These are phyloP conservation scores for Diacarnus erythraeanus DNA, from an alignment of 37 sponge, comb jelly and placozoan genomes.

Conservation along the genomic window DNA sequence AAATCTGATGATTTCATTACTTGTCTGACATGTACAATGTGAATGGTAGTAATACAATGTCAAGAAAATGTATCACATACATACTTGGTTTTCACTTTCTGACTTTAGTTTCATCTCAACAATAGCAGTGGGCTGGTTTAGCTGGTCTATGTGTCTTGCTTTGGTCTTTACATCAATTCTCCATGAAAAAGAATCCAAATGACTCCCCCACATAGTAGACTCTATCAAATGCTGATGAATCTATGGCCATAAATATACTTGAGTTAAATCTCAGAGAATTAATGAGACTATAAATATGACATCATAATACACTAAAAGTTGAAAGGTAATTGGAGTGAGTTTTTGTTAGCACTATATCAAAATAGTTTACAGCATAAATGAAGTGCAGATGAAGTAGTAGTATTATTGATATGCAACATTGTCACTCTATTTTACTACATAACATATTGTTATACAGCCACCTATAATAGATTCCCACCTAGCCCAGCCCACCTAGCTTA, in stretches of 20 bases:
- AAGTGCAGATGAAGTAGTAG: no score
- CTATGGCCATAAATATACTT: slow-evolving; percentile 21
- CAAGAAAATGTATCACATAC: not conserved
- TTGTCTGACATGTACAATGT: slow-evolving; percentile 13
- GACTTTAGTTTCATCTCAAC: slow-evolving; percentile 78
- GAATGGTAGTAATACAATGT: not conserved
- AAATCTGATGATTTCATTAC: slow-evolving; percentile 66
- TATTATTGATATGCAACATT: no score
- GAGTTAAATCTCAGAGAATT: no score
- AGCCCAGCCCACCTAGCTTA: no score
- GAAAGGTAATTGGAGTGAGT: no score
- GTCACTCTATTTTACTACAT: no score
- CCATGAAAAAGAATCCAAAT: slow-evolving; percentile 82
- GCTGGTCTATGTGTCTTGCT: slow-evolving; percentile 70
- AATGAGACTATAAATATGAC: no score
- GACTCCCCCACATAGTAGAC: slow-evolving; percentile 67
- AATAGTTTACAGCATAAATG: no score
- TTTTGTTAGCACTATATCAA: no score
- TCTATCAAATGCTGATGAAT: slow-evolving; percentile 80
- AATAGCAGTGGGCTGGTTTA: slow-evolving; percentile 84
- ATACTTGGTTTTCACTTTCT: not conserved
- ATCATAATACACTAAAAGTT: no score
- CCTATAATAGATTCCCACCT: no score
- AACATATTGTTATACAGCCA: no score
- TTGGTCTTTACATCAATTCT: slow-evolving; percentile 90